Evolutionary conservation across 2,888 invertebrate genomes (phyloP), one percentile per base, ranked within the genome.

Genomic region (Drosophila stalkeri): DNA sequence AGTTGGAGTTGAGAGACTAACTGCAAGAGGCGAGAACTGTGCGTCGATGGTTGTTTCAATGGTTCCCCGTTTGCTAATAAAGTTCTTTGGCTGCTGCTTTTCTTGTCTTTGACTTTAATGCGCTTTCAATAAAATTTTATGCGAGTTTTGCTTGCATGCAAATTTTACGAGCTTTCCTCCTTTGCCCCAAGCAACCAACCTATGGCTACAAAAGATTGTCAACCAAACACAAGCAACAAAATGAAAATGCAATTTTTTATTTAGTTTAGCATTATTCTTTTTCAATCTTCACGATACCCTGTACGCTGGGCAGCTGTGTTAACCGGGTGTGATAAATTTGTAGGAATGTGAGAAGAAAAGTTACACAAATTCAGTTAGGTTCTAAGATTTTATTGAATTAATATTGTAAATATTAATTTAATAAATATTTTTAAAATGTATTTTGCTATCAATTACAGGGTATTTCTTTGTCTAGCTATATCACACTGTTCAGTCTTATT

Each of bases 81-180:
- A 89, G 85, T 85, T 74, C 84, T 85, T 82, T 52, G 54, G 59
- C 64, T 76, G 66, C 71, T 76, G 73, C 71, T 77, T 86, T 83
- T 74, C 81, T 83, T 88, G 89, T 80, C 81, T 83, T 86, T 83
- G 82, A 88, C 82, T 90, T 90, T 89, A 86, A 89, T 86, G 88
- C 75, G 80, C 83, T 77, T 88, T 85, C 88, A 86, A 86, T 86
- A 86, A 86, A 89, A 86, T 80, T 86, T 89, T 87, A 86, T 86
- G 77, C 59, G 89, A 80, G 56, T 82, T 85, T 89, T 89, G 90
- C 87, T 85, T 89, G 82, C 75, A 89, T 85, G 90, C 88, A 85
- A 85, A 89, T 85, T 85, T 85, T 89, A 84, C 62, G 72, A 59
- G 31, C 55, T 44, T n/a, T n/a, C 18, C 8, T n/a, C 18, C 35